A percentile compares a stretch with the other conserved stretches of the same genome.
phyloP scores from a whole-genome alignment of 1,140 invertebrate genomes.

The Teleogryllus occipitalis region DNA sequence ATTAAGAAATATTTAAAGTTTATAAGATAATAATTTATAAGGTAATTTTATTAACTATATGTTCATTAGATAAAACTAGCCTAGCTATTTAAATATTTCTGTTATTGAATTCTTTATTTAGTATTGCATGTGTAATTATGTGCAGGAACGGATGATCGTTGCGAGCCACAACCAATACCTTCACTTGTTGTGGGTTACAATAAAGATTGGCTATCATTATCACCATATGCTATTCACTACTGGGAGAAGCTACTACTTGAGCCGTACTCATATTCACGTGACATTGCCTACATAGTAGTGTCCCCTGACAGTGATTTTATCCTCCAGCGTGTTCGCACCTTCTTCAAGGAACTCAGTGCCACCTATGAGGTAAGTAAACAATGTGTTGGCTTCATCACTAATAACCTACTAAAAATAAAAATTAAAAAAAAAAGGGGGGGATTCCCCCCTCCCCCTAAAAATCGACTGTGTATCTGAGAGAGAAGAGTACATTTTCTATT shows the following conservation, averaged over 20 bases:
- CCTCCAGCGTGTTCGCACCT: constrained; percentile 65
- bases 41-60: no score
- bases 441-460: no score
- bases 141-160: constrained; percentile 76
- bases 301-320: constrained; percentile 86
- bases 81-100: no score
- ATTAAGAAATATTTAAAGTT: no score
- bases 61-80: no score
- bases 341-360: constrained; percentile 87
- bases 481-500: no score
- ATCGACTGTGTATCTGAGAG: no score
- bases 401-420: no score
- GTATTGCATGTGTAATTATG: background rate
- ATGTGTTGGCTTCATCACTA: no score
- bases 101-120: no score
- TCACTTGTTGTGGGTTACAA: constrained; percentile 88
- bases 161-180: constrained; percentile 94
- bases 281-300: constrained; percentile 90
- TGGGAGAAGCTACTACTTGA: constrained; percentile 93
- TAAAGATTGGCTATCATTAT: constrained; percentile 87
- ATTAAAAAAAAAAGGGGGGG: no score
- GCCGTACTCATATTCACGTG: constrained; percentile 84
- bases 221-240: constrained; percentile 84
- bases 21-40: no score
- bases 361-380: constrained; percentile 68